Evolutionary conservation across 2,113 vertebrate species (phyloP).

Genomic region (Gambusia affinis): DNA sequence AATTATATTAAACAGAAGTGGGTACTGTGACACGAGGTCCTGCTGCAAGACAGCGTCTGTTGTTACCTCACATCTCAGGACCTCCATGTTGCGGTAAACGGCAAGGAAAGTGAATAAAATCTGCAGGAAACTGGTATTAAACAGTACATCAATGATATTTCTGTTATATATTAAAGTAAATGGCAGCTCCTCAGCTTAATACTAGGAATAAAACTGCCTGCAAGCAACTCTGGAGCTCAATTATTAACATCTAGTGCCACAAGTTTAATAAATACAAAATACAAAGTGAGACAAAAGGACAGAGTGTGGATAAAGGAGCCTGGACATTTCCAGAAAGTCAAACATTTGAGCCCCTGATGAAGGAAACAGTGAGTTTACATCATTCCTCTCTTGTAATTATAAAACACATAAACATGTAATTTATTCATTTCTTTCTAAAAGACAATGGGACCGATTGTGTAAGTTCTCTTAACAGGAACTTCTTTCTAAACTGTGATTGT

Average conservation of each 20-base stretch:
- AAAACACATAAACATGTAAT: neutral
- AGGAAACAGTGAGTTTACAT: neutral
- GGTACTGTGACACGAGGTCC: neutral
- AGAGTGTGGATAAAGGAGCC: no score
- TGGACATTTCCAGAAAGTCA: neutral
- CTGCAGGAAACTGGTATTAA: neutral
- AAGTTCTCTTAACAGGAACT: neutral
- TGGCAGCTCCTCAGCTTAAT: neutral
- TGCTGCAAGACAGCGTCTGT: neutral
- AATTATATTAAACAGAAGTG: slow-evolving; percentile 19
- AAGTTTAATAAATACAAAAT: neutral
- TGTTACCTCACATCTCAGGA: neutral
- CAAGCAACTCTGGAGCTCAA: neutral
- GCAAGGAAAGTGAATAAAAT: neutral
- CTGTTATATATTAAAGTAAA: neutral
- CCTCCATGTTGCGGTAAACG: neutral
- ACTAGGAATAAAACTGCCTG: no score
- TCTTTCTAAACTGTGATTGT: neutral
- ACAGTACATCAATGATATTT: neutral
- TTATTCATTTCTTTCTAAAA: neutral
- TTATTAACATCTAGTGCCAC: neutral
- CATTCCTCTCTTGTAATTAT: neutral
- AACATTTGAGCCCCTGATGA: neutral
- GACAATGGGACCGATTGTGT: neutral
- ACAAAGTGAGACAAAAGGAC: neutral